These are phyloP conservation scores for Camponotus vicinus DNA, from an alignment of 1,140 invertebrate species.

Conservation along the genomic window DNA sequence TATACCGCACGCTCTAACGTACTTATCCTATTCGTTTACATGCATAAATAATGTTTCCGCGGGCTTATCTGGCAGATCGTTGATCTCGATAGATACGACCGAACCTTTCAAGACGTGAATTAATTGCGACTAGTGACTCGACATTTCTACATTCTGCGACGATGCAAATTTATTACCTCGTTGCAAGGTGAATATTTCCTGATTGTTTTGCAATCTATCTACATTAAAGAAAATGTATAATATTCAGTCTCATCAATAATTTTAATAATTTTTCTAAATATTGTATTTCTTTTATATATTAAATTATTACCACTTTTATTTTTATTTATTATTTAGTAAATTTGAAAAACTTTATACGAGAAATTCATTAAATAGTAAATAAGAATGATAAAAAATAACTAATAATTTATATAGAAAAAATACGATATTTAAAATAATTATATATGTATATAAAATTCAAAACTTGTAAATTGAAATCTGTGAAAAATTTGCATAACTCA, in stretches of 20 bases:
- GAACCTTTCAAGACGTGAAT: constrained; percentile 51
- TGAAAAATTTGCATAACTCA: constrained; percentile 21
- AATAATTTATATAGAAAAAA: too few species aligned
- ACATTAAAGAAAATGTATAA: background rate
- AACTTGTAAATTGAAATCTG: constrained; percentile 1
- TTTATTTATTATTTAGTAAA: background rate
- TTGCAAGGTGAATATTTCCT: constrained; percentile 25
- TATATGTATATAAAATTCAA: background rate
- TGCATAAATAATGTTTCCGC: constrained; percentile 62
- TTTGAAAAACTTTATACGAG: background rate
- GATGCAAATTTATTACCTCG: constrained; percentile 55
- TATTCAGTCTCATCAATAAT: constrained; percentile 28
- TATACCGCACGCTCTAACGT: constrained; percentile 38
- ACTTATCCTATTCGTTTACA: constrained; percentile 61
- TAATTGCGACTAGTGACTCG: constrained; percentile 49
- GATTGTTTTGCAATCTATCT: constrained; percentile 6
- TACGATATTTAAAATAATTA: too few species aligned
- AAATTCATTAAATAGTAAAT: too few species aligned
- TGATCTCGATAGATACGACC: constrained; percentile 38
- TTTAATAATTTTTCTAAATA: background rate
- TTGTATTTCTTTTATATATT: background rate
- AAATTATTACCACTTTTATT: constrained; percentile 1
- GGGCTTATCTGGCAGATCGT: constrained; percentile 43
- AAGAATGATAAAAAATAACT: background rate
- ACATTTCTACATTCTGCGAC: constrained; percentile 20